A percentile compares a stretch with the other conserved stretches of the same genome.
Evolutionary conservation across 2,113 vertebrate species (phyloP).

Genomic region (Labeo catla): DNA sequence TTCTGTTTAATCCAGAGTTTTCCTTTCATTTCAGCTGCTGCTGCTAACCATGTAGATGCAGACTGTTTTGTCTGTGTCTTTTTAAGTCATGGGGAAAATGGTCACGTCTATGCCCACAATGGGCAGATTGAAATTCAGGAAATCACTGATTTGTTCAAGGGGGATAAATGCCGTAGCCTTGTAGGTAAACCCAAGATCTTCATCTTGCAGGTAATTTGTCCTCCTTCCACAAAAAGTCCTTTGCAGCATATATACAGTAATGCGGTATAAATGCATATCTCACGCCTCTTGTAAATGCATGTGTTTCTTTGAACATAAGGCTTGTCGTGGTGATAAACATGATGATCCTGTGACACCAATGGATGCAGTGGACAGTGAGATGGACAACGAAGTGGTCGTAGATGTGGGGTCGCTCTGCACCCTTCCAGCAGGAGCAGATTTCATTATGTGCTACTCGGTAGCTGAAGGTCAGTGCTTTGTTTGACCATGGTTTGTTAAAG

Average conservation of each 20-base stretch:
- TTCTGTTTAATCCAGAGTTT: background rate
- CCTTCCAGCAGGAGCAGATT: slow-evolving; percentile 92
- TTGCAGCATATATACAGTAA: background rate
- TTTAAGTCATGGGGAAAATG: slow-evolving; percentile 90
- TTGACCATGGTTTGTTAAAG: background rate
- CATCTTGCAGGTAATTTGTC: slow-evolving; percentile 86
- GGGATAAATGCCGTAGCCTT: slow-evolving; percentile 86
- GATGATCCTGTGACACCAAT: slow-evolving; percentile 78
- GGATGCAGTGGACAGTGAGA: slow-evolving; percentile 72
- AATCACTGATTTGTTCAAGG: slow-evolving; percentile 85
- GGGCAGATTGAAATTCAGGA: slow-evolving; percentile 81
- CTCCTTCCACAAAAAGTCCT: background rate
- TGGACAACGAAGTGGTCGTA: slow-evolving; percentile 76
- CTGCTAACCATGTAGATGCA: slow-evolving; percentile 76
- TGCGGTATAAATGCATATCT: background rate
- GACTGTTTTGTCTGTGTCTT: slow-evolving; percentile 93
- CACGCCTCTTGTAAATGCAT: background rate
- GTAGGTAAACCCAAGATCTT: slow-evolving; percentile 98
- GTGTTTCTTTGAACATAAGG: slow-evolving; percentile 69
- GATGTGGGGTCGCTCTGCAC: slow-evolving; percentile 84
- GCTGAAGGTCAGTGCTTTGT: slow-evolving; percentile 82
- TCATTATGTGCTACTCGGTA: slow-evolving; percentile 98
- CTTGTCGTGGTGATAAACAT: slow-evolving; percentile 88
- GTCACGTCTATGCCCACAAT: slow-evolving; percentile 83
- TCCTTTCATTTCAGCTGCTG: slow-evolving; percentile 74